These are phyloP conservation scores for Megalurothrips usitatus DNA, from an alignment of 2,888 invertebrate genomes.

Conservation along the genomic window DNA sequence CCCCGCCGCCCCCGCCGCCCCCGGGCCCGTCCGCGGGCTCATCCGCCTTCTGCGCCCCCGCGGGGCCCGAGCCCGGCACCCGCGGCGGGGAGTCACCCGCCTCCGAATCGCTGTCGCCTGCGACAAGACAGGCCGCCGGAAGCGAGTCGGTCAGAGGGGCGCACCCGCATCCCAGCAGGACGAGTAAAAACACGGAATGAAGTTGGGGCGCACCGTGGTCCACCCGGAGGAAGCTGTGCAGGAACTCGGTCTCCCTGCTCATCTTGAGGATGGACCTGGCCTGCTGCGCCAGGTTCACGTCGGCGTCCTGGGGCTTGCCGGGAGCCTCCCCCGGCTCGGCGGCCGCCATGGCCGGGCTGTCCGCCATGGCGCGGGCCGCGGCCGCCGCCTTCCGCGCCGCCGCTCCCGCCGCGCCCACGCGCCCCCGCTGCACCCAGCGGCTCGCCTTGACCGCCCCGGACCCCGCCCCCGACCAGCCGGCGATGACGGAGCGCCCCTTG, in stretches of 20 bases:
- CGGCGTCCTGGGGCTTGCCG: neutral
- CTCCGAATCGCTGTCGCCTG: conserved; percentile 3
- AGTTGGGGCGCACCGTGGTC: conserved; percentile 47
- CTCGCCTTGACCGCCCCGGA: conserved; percentile 7
- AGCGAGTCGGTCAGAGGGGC: too few relatives aligned
- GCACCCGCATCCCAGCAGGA: too few relatives aligned
- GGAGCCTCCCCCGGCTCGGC: neutral
- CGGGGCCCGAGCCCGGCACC: conserved; percentile 8
- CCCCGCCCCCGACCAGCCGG: neutral
- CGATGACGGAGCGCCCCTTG: neutral
- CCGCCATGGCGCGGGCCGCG: conserved; percentile 1
- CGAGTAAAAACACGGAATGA: too few relatives aligned
- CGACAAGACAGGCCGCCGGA: neutral
- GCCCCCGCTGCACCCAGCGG: conserved; percentile 1
- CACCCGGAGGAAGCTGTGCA: conserved; percentile 74
- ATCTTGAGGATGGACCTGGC: conserved; percentile 36
- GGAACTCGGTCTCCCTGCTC: conserved; percentile 56
- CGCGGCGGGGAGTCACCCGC: neutral
- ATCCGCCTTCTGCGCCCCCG: neutral
- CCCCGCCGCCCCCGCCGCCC: conserved; percentile 27
- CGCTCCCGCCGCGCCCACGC: conserved; percentile 5
- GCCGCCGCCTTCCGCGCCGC: conserved; percentile 21
- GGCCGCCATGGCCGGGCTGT: neutral
- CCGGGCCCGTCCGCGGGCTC: neutral
- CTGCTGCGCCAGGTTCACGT: neutral